Conservation (phyloP, 2,113 vertebrate species). For the Erpornis zantholeuca region DNA sequence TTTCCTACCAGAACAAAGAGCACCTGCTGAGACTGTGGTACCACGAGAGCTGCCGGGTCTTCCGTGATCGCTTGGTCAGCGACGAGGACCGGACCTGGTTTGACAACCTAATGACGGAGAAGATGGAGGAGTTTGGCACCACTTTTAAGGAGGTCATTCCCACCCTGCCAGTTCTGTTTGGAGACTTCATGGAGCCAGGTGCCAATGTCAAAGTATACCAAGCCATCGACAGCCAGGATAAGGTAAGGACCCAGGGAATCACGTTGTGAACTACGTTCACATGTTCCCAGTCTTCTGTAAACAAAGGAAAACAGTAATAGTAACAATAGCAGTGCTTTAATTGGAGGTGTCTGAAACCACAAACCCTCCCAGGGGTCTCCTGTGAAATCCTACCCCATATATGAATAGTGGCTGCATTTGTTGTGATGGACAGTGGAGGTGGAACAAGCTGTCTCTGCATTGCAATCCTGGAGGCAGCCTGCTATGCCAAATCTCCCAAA, state of each 20-base stretch:
- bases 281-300: not conserved
- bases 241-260: conserved; percentile 64
- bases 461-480: conserved; percentile 4
- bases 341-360: not conserved
- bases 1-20: conserved; percentile 73
- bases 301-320: not conserved
- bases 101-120: conserved; percentile 75
- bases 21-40: conserved; percentile 88
- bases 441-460: not conserved
- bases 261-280: not conserved
- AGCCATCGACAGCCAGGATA: conserved; percentile 76
- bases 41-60: conserved; percentile 89
- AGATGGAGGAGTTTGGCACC: conserved; percentile 78
- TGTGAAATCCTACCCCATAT: not conserved
- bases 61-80: conserved; percentile 86
- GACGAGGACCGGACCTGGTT: conserved; percentile 85
- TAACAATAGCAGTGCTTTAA: not conserved
- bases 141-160: conserved; percentile 79
- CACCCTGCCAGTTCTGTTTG: conserved; percentile 82
- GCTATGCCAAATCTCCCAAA: not conserved
- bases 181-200: conserved; percentile 86
- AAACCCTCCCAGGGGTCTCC: not conserved
- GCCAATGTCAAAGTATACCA: conserved; percentile 77
- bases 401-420: not conserved
- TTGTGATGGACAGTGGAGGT: not conserved